Evolutionary conservation across 2,888 invertebrate genomes (phyloP), one percentile per base, ranked within the genome.

Genomic region (Scaptomyza caliginosa): DNA sequence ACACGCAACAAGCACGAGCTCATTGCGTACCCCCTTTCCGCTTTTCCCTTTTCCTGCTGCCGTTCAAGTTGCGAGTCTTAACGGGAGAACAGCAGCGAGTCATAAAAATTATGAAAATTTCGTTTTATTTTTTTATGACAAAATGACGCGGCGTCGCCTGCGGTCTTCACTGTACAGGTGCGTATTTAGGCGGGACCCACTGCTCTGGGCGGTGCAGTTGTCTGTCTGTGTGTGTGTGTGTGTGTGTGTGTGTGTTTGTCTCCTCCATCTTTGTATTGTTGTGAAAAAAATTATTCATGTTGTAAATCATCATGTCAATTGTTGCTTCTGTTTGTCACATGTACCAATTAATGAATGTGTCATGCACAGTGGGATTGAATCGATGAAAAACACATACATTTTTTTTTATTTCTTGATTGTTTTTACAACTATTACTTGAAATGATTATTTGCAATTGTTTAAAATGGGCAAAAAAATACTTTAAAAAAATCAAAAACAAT

Each of bases 61-160:
- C 28, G 19, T 54, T n/a, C 8, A 46, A 30, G 19, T 46, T 34
- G 16, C 13, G 34, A 43, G 39, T 43, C 56, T 40, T 64, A 57
- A 65, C 26, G 65, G 67, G 57, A 40, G 62, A 64, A 73, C 75
- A 58, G 75, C 78, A 66, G 73, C 71, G 67, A 56, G 64, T 71
- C 86, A 75, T 82, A 82, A 82, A 82, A 82, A 50, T 85, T 75
- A 82, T 82, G 81, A 87, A 88, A 87, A 78, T 85, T 81, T 82
- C 67, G 75, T 87, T 78, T 74, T 81, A 72, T 78, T 83, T 82
- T 82, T 78, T 82, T 82, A 83, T 81, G 81, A 67, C 77, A 73
- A 43, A 58, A 49, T 65, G 67, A 59, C 78, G 58, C 55, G 42
- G 50, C 66, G 43, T 60, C 55, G 77, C 74, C 71, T 79, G 81